These are phyloP conservation scores for Bombus confusus DNA, from an alignment of 1,140 invertebrate species.

Conservation along the genomic window DNA sequence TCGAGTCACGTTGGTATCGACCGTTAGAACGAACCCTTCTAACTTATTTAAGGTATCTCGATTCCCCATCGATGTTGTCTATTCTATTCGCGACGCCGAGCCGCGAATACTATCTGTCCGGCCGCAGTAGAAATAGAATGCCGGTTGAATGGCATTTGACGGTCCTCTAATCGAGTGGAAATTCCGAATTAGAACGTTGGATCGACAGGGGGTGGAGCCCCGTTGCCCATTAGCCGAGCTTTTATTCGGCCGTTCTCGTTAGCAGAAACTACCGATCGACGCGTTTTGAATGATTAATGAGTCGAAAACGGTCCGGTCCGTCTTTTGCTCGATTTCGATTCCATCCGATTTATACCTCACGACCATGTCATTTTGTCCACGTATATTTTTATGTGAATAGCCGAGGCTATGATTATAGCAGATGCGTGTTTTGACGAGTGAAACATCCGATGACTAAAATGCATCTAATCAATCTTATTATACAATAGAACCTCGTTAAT, in stretches of 20 bases:
- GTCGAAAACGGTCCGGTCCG: background rate
- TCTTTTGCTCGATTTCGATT: background rate
- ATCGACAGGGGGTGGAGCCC: too few relatives aligned
- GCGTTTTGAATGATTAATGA: constrained; percentile 21
- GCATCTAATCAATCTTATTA: too few relatives aligned
- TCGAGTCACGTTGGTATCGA: constrained; percentile 34
- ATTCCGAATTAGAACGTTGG: constrained; percentile 45
- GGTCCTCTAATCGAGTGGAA: constrained; percentile 46
- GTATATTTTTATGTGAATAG: too few relatives aligned
- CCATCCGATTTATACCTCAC: background rate
- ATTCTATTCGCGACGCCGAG: constrained; percentile 59
- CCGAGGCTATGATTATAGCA: too few relatives aligned
- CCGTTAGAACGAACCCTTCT: constrained; percentile 60
- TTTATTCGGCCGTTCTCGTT: constrained; percentile 33
- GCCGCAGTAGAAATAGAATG: constrained; percentile 47
- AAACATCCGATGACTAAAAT: too few relatives aligned
- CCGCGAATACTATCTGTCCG: constrained; percentile 43
- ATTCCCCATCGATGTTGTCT: constrained; percentile 53
- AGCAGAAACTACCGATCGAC: background rate
- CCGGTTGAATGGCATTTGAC: constrained; percentile 48
- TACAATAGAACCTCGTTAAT: too few relatives aligned
- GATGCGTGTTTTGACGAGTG: too few relatives aligned
- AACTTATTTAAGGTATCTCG: constrained; percentile 66
- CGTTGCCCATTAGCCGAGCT: constrained; percentile 7
- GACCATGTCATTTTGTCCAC: too few relatives aligned